Evolutionary conservation across 2,888 invertebrate genomes (phyloP), one percentile per base, ranked within the genome.

Genomic region (Plutella xylostella): DNA sequence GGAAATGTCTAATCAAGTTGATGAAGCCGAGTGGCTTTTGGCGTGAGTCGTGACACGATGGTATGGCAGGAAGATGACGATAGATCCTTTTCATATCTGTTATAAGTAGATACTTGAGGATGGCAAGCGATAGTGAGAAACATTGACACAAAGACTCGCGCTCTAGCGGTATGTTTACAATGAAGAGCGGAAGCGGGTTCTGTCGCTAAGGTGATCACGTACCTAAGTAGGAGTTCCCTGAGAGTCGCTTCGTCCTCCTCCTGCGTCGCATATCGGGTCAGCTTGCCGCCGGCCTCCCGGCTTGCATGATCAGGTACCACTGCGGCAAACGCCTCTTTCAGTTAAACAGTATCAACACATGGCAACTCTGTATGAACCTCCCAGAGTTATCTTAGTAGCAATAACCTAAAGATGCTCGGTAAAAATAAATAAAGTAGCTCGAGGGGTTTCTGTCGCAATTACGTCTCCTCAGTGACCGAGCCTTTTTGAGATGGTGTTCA

Each of bases 141-240:
- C 58, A 58, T 55, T 51, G 56, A 59, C 55, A 58, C 55, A 56
- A 47, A 55, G 42, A 53, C 22, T 35, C 19, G 11, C 3, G 14
- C 33, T 33, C 42, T 42, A 42, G 42, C 42, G 25, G 18, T 21
- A 42, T 33, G 21, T 34, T 34, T 33, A 17, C 28, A 20, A 41
- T 20, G 34, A 42, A 33, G 34, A 39, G 33, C 30, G 38, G 39
- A 45, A 22, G 22, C 19, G 40, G n/a, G 14, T 31, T 18, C 42
- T n/a, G 51, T 67, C 66, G 62, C 72, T 73, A 75, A 55, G 58
- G 66, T 68, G 28, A 63, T 64, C 65, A 75, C 82, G 84, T 91
- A 92, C 94, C 94, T 94, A 91, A 94, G 91, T 87, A 94, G 93
- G 88, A 94, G 90, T 90, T 94, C 93, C 89, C 93, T 92, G 87